phyloP scores from a whole-genome alignment of 2,888 invertebrate species.

The Doris montereyensis region DNA sequence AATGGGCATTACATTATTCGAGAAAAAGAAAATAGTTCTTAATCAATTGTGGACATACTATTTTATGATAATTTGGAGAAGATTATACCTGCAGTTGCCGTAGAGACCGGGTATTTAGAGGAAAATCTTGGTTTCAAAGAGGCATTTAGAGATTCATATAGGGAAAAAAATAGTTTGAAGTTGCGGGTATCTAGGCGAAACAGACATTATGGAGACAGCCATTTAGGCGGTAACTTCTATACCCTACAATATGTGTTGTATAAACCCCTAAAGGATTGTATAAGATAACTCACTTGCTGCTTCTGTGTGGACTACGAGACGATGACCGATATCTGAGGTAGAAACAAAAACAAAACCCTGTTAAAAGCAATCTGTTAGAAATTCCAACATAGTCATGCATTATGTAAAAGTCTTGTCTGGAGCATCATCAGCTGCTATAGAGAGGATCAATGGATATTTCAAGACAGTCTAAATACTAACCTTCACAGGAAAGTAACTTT shows the following conservation, averaged over 20 bases:
- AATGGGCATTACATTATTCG: too few species aligned
- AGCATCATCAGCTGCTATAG: neutral
- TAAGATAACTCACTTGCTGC: conserved; percentile 26
- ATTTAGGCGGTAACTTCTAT: too few species aligned
- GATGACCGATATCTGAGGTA: conserved; percentile 39
- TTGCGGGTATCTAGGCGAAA: too few species aligned
- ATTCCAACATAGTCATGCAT: neutral
- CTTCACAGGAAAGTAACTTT: neutral
- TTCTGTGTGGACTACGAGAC: conserved; percentile 35
- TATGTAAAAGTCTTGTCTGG: neutral
- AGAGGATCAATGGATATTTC: neutral
- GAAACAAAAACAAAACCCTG: neutral
- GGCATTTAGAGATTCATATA: neutral
- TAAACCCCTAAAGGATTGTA: too few species aligned
- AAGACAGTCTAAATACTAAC: neutral
- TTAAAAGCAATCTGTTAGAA: neutral
- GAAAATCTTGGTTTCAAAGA: too few species aligned
- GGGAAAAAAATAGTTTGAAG: neutral
- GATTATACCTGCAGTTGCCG: too few species aligned
- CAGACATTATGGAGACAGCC: too few species aligned
- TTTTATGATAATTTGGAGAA: too few species aligned
- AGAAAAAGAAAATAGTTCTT: neutral
- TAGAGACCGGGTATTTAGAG: too few species aligned
- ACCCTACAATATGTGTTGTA: too few species aligned
- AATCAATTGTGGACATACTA: neutral